Conservation (phyloP, 2,113 vertebrate species). For the Cromileptes altivelis region DNA sequence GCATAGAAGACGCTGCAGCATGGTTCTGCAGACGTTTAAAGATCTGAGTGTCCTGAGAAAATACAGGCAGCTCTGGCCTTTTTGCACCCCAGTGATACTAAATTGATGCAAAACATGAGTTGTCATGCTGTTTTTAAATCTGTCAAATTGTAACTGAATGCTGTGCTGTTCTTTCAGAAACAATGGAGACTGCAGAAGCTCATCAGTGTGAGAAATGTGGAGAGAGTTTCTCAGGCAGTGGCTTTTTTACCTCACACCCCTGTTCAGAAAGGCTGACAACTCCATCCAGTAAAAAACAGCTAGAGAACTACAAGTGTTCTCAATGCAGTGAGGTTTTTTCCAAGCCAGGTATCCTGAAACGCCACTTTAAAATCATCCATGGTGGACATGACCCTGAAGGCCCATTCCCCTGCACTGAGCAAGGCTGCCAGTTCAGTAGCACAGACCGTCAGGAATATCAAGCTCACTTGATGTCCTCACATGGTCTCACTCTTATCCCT, state of each 20-base stretch:
- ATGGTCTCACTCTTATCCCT: conserved; percentile 76
- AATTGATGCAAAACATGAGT: not conserved
- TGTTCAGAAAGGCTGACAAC: conserved; percentile 45
- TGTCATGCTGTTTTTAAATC: not conserved
- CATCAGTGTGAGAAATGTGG: conserved; percentile 83
- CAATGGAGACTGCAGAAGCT: conserved; percentile 81
- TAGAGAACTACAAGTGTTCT: conserved; percentile 78
- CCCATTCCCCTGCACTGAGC: conserved; percentile 80
- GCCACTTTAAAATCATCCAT: conserved; percentile 85
- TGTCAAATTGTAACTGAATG: not conserved
- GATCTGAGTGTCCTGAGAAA: too few relatives aligned
- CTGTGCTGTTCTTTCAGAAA: conserved; percentile 36
- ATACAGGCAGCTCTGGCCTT: too few relatives aligned
- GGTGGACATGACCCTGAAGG: not conserved
- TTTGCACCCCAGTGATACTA: not conserved
- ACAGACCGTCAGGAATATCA: conserved; percentile 81
- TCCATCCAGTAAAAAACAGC: not conserved
- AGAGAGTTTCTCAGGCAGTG: conserved; percentile 82
- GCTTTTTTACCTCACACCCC: conserved; percentile 78
- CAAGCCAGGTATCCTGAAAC: conserved; percentile 83
- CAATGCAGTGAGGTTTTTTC: conserved; percentile 77
- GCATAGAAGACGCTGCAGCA: too few relatives aligned
- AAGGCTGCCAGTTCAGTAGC: conserved; percentile 80
- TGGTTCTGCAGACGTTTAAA: too few relatives aligned
- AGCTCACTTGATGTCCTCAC: conserved; percentile 78